Base-by-base conservation (phyloP, 2,797 vertebrate species). In the Neomorphus geoffroyi region DNA sequence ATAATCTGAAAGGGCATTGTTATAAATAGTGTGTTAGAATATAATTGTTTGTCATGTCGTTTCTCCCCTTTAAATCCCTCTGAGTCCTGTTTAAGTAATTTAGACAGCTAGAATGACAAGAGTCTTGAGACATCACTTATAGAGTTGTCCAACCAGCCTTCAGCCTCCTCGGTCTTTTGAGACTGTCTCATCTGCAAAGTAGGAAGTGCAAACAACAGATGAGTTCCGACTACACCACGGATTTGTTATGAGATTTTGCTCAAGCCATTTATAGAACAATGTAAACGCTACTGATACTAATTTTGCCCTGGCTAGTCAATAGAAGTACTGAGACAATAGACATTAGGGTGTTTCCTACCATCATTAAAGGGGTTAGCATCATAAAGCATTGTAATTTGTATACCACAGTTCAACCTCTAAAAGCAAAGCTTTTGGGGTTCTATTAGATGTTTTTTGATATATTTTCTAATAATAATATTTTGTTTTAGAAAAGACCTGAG, bases 41-140 rank as follows among this genome's bases (percentile, higher is more conserved):
- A 98, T 98, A 99, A 99, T 98, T 98, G 98, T 99, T 98, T 98
- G 98, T 98, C 98, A 98, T 98, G 98, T 99, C 97, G 96, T 98
- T 98, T 98, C 96, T 98, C 97, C 97, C 98, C 98, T 98, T 98
- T 98, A 98, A 98, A 98, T 98, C 98, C 98, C 98, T 97, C 93
- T 90, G 98, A 98, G 98, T 98, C 97, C 97, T 97, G 97, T 98
- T 98, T 98, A 98, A 98, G 97, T 98, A 97, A 98, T 98, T 98
- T 98, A 98, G 98, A 98, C 98, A 98, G 98, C 97, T 97, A 98
- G 97, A 98, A 98, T 98, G 98, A 99, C 98, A 98, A 98, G 98
- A 98, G 98, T 98, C 98, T 97, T 97, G 98, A 98, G 98, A 98
- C 94, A 97, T 97, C 98, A 97, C 98, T 98, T 98, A 98, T 98